Conservation (phyloP, 2,113 vertebrate genomes). For the Perccottus glenii region DNA sequence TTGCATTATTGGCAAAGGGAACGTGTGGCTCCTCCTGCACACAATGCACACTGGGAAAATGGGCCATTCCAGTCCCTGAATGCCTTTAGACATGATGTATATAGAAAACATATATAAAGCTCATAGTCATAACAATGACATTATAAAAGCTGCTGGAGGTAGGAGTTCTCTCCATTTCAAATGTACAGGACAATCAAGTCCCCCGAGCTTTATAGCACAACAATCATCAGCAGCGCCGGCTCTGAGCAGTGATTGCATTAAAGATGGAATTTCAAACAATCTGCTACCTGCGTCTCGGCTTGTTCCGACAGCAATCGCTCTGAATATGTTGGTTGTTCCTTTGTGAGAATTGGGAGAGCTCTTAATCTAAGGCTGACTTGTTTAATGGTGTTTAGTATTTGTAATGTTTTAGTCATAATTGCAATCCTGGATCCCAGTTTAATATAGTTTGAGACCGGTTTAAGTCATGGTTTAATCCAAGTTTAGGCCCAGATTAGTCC, state of each 20-base stretch:
- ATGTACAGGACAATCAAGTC: constrained; percentile 49
- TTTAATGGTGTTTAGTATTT: no score
- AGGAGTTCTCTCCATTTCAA: constrained; percentile 25
- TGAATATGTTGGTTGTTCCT: no score
- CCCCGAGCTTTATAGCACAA: constrained; percentile 43
- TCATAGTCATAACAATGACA: constrained; percentile 21
- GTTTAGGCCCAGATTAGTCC: no score
- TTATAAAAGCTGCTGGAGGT: constrained; percentile 27
- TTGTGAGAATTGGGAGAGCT: no score
- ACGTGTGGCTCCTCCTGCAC: constrained; percentile 37
- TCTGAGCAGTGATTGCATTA: constrained; percentile 51
- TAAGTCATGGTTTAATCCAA: no score
- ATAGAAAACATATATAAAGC: constrained; percentile 1
- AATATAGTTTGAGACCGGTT: no score
- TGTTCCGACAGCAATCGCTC: background rate
- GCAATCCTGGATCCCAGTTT: no score
- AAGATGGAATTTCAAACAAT: constrained; percentile 41
- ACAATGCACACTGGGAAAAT: constrained; percentile 25
- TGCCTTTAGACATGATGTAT: background rate
- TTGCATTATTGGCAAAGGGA: constrained; percentile 58
- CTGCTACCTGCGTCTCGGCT: background rate
- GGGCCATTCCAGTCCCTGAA: background rate
- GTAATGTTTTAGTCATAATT: no score
- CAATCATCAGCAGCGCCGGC: constrained; percentile 37
- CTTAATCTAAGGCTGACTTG: no score